Evolutionary conservation across 2,888 invertebrate genomes (phyloP).

Genomic region (Allygus modestus): DNA sequence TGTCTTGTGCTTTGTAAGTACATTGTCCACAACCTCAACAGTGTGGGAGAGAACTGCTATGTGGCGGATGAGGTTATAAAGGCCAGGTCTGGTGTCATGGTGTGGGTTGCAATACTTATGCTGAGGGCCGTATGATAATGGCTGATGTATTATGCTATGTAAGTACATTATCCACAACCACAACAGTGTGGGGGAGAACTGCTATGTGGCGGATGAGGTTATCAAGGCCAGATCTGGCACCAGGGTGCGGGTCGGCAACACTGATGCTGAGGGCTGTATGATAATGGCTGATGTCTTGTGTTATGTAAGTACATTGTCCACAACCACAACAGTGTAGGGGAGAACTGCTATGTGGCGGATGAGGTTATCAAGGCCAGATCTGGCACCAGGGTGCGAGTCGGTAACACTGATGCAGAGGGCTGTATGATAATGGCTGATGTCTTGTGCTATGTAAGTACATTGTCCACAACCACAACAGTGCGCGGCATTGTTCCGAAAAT

Average conservation of each 20-base stretch:
- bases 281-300: slow-evolving; percentile 94
- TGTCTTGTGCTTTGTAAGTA: slow-evolving; percentile 85
- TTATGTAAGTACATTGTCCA: slow-evolving; percentile 77
- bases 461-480: slow-evolving; percentile 76
- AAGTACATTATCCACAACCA: slow-evolving; percentile 73
- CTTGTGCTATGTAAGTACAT: slow-evolving; percentile 82
- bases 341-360: slow-evolving; percentile 92
- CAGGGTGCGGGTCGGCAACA: slow-evolving; percentile 93
- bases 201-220: slow-evolving; percentile 94
- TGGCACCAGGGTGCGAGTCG: slow-evolving; percentile 90
- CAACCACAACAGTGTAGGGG: slow-evolving; percentile 85
- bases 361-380: slow-evolving; percentile 91
- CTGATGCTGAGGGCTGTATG: slow-evolving; percentile 97
- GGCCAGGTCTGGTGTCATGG: slow-evolving; percentile 88
- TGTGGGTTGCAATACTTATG: slow-evolving; percentile 96
- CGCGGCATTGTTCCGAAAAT: too few species aligned
- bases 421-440: slow-evolving; percentile 95
- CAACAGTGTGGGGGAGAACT: slow-evolving; percentile 88
- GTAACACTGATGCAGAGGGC: slow-evolving; percentile 98
- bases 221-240: slow-evolving; percentile 89
- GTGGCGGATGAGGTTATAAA: slow-evolving; percentile 94
- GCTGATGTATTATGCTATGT: slow-evolving; percentile 90
- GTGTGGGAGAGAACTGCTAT: slow-evolving; percentile 91
- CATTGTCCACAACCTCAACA: slow-evolving; percentile 87
- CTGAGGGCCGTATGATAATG: slow-evolving; percentile 97